Conservation (phyloP, 1,140 invertebrate genomes). For the Trissolcus basalis region DNA sequence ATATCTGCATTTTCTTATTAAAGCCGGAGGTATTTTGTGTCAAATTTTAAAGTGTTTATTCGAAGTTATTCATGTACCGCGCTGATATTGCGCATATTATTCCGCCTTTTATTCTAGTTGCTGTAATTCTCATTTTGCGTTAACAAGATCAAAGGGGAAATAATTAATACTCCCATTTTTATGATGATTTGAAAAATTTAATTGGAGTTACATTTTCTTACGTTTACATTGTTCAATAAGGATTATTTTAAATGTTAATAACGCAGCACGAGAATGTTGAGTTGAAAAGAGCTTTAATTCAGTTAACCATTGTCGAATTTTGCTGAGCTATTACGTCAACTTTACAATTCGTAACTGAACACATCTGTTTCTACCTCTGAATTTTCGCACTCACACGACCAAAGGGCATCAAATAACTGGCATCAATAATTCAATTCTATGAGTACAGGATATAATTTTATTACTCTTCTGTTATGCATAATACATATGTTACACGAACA, state of each 20-base stretch:
- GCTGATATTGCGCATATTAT: too few species aligned
- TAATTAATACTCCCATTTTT: too few species aligned
- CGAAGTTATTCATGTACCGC: background rate
- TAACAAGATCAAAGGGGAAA: too few species aligned
- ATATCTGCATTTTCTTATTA: conserved; percentile 45
- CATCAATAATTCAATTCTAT: conserved; percentile 29
- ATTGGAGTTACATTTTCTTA: too few species aligned
- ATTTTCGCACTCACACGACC: conserved; percentile 21
- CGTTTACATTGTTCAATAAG: too few species aligned
- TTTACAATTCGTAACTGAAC: conserved; percentile 37
- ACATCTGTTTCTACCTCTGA: conserved; percentile 30
- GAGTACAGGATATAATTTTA: background rate
- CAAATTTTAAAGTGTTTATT: conserved; percentile 16
- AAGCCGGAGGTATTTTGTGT: background rate
- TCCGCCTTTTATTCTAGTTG: too few species aligned
- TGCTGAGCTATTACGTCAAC: conserved; percentile 23
- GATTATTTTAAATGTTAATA: too few species aligned
- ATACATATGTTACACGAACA: too few species aligned
- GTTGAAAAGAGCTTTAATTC: conserved; percentile 9
- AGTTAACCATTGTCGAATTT: conserved; percentile 14
- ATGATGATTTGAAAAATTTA: too few species aligned
- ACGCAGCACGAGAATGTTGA: too few species aligned
- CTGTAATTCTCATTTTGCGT: too few species aligned
- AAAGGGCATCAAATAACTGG: conserved; percentile 39
- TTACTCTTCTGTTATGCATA: too few species aligned